Percentiles rank a stretch among this genome's conserved stretches.
Evolutionary conservation across 2,113 vertebrate species (phyloP).

Genomic region (Mesoclemmys tuberculata): DNA sequence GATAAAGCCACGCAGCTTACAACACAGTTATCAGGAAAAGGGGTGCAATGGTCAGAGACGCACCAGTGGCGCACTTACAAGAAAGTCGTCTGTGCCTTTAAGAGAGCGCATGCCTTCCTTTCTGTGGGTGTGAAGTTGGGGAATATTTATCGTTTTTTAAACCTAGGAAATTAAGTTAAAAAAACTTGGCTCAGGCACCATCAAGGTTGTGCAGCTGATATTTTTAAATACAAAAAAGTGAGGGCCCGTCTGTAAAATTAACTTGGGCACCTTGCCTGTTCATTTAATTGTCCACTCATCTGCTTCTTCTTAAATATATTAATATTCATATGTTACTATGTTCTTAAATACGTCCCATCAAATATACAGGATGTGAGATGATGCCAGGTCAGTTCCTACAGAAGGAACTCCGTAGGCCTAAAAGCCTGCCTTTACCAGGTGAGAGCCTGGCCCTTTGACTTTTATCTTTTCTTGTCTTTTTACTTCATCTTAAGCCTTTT

Average conservation of each 20-base stretch:
- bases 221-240: background rate
- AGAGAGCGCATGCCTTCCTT: background rate
- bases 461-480: background rate
- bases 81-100: background rate
- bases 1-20: background rate
- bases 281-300: background rate
- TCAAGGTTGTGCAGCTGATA: background rate
- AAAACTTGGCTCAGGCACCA: background rate
- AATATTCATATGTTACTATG: background rate
- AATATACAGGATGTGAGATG: background rate
- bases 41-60: background rate
- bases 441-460: background rate
- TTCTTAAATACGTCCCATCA: background rate
- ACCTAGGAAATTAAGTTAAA: background rate
- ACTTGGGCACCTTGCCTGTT: background rate
- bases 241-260: background rate
- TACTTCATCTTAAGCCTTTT: conserved; percentile 10
- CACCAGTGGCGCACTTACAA: background rate
- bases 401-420: background rate
- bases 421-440: background rate
- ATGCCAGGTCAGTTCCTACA: background rate
- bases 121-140: background rate
- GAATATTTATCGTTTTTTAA: background rate
- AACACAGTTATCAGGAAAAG: background rate
- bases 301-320: background rate